Evolutionary conservation across 1,140 invertebrate species (phyloP).

Genomic region (Macrobrachium nipponense): DNA sequence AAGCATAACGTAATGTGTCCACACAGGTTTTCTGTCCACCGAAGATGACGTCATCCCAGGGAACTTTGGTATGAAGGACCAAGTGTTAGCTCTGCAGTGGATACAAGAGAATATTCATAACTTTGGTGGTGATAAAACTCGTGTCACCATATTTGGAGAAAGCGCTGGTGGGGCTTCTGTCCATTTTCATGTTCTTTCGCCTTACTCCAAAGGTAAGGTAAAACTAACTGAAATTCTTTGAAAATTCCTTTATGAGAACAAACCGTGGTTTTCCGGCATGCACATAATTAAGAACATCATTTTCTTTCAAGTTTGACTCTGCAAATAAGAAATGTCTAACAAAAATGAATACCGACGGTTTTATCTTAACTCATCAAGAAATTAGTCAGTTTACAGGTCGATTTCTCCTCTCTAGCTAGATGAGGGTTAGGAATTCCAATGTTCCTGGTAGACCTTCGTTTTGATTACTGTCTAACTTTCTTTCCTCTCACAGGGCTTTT

Average conservation of each 20-base stretch:
- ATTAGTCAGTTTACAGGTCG: background rate
- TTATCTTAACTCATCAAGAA: no score
- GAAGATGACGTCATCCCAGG: slow-evolving; percentile 41
- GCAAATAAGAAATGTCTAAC: no score
- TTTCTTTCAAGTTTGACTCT: no score
- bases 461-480: background rate
- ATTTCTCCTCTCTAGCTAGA: background rate
- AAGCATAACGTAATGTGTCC: background rate
- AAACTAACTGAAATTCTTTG: background rate
- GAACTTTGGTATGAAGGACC: slow-evolving; percentile 39
- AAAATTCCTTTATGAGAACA: background rate
- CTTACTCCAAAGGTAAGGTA: slow-evolving; percentile 7
- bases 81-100: slow-evolving; percentile 27
- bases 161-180: slow-evolving; percentile 39
- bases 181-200: slow-evolving; percentile 18
- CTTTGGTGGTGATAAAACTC: slow-evolving; percentile 25
- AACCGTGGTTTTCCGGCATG: no score
- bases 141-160: slow-evolving; percentile 24
- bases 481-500: slow-evolving; percentile 8
- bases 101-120: slow-evolving; percentile 28
- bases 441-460: background rate
- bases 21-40: slow-evolving; percentile 29
- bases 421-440: background rate
- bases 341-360: no score
- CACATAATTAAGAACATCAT: no score